A percentile compares a stretch with the other conserved stretches of the same genome.
These are phyloP conservation scores for Choloepus hoffmanni DNA, from an alignment of 2,113 vertebrate species.

Conservation along the genomic window DNA sequence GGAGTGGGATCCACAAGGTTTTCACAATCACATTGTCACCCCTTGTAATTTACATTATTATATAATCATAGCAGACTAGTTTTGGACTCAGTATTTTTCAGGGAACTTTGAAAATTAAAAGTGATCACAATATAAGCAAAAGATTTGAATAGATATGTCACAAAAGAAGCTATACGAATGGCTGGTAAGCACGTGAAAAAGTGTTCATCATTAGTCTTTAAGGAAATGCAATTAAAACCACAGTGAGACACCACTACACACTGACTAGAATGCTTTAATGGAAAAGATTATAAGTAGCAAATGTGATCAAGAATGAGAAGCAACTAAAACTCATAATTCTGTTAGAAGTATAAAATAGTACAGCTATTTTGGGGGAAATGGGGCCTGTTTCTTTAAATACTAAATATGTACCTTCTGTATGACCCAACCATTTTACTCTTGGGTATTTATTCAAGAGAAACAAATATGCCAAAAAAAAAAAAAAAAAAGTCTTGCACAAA, in stretches of 20 bases:
- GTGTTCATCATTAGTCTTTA: background rate
- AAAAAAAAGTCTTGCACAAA: background rate
- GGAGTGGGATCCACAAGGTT: no score
- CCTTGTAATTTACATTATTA: no score
- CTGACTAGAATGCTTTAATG: background rate
- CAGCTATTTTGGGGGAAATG: background rate
- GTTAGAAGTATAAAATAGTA: background rate
- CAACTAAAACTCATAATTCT: background rate
- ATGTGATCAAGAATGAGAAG: background rate
- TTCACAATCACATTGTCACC: no score
- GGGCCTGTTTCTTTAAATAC: background rate
- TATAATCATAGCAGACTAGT: no score
- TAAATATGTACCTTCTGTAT: background rate
- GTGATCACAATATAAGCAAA: background rate
- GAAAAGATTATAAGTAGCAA: background rate
- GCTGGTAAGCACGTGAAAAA: background rate
- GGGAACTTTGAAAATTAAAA: constrained; percentile 36
- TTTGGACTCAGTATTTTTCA: background rate
- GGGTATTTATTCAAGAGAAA: background rate
- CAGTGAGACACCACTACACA: background rate
- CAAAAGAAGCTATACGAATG: background rate
- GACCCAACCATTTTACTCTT: background rate
- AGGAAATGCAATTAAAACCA: background rate
- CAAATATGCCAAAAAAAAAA: background rate
- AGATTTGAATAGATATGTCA: background rate